Conservation (phyloP, 2,888 invertebrate species). For the Catonia carolina region DNA sequence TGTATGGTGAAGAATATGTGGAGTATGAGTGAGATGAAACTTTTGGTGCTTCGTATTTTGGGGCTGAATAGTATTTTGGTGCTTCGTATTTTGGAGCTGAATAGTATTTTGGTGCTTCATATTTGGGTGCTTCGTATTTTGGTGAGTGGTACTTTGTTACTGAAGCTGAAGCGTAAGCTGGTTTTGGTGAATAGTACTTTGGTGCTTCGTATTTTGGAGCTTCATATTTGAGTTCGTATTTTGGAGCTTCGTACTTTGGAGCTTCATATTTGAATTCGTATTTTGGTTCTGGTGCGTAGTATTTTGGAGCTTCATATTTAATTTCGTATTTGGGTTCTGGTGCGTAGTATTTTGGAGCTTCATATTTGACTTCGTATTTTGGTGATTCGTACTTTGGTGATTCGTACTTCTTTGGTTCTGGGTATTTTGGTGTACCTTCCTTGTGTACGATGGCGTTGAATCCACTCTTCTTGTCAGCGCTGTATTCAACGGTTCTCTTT, state of each 20-base stretch:
- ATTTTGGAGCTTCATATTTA: slow-evolving; percentile 12
- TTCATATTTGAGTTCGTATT: slow-evolving; percentile 9
- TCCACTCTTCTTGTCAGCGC: slow-evolving; percentile 21
- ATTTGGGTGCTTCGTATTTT: slow-evolving; percentile 15
- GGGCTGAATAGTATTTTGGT: slow-evolving; percentile 11
- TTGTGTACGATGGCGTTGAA: slow-evolving; percentile 24
- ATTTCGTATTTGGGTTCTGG: too few relatives aligned
- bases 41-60: slow-evolving; percentile 17
- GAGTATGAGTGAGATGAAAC: too few relatives aligned
- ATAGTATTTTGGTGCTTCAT: slow-evolving; percentile 10
- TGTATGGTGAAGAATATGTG: too few relatives aligned
- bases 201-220: slow-evolving; percentile 15
- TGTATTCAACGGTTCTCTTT: slow-evolving; percentile 23
- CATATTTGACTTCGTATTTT: slow-evolving; percentile 11
- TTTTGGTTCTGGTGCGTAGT: too few relatives aligned
- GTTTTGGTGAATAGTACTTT: slow-evolving; percentile 8
- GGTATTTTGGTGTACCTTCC: slow-evolving; percentile 1
- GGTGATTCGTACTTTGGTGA: slow-evolving; percentile 19
- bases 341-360: slow-evolving; percentile 16
- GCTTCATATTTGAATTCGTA: slow-evolving; percentile 12
- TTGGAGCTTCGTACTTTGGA: slow-evolving; percentile 22
- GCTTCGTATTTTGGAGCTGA: slow-evolving; percentile 15
- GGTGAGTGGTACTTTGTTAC: slow-evolving; percentile 4
- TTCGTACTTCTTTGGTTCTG: slow-evolving; percentile 17
- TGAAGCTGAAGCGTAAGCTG: not conserved